Evolutionary conservation across 1,140 invertebrate species (phyloP), one percentile per base, ranked within the genome.

Genomic region (Gonioctena quinquepunctata): DNA sequence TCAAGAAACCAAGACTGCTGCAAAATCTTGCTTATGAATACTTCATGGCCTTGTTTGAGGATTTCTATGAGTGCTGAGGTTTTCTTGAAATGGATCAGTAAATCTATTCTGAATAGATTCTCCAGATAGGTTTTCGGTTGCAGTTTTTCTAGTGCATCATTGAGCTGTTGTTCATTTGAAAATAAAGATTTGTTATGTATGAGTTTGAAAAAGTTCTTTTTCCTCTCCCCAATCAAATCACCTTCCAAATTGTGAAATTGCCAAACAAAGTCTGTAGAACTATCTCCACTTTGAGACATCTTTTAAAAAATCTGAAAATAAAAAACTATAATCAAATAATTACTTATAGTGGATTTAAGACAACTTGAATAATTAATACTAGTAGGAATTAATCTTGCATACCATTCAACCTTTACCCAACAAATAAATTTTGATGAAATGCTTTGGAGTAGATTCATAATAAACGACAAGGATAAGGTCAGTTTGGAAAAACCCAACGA

Each of bases 1-100:
- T 68, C 23, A 19, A 70, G 54, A 28, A 67, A 71, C 70, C 70
- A 71, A 52, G 8, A 11, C 21, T 71, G 70, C 52, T 71, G 67
- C 22, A 49, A 19, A 11, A 71, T 68, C 54, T 71, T 71, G 26
- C 70, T 71, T 16, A 71, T 54, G 54, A 63, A 67, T 18, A 63
- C 64, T 48, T 67, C 70, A 42, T 71, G 54, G 25, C 70, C 70
- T 42, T 71, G 54, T 68, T 71, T 67, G 18, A 71, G 22, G 13
- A 67, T 25, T 6, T 71, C n/a, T 2, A 22, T 1, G 6, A 71
- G 42, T 67, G 62, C 64, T 4, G 25, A 4, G 21, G 22, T 52
- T 27, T 49, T 16, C 48, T 54, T 66, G 48, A 67, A 71, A 19
- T 62, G 52, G 5, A 71, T 67, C 23, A 71, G 26, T n/a, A 68